phyloP scores from a whole-genome alignment of 1,140 invertebrate species.

The Drosophila paulistorum region DNA sequence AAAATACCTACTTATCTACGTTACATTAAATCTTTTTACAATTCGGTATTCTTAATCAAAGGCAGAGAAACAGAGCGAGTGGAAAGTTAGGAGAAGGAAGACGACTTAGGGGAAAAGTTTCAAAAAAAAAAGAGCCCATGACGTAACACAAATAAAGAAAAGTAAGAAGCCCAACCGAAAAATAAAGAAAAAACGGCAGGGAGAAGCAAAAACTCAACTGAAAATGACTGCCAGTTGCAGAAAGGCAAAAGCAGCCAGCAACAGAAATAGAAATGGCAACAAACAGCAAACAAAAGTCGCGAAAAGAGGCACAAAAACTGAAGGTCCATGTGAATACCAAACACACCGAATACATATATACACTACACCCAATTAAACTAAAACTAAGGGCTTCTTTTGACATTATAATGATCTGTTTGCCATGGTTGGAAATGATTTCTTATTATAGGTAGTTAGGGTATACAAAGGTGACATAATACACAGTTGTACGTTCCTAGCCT shows the following conservation, averaged over 20 bases:
- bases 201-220: conserved; percentile 32
- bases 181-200: too few relatives aligned
- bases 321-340: too few relatives aligned
- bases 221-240: conserved; percentile 46
- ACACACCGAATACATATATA: background rate
- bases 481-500: too few relatives aligned
- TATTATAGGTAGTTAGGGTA: background rate
- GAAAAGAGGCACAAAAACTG: background rate
- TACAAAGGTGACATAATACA: background rate
- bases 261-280: conserved; percentile 15
- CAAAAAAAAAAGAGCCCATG: conserved; percentile 2
- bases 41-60: background rate
- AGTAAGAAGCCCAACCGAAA: conserved; percentile 35
- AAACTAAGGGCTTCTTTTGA: too few relatives aligned
- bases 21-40: background rate
- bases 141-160: conserved; percentile 38
- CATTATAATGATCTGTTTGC: too few relatives aligned
- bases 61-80: too few relatives aligned
- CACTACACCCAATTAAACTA: too few relatives aligned
- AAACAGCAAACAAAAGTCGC: conserved; percentile 30
- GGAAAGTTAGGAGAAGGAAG: too few relatives aligned
- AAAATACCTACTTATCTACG: too few relatives aligned
- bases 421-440: too few relatives aligned
- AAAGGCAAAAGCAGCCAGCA: conserved; percentile 15
- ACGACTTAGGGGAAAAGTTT: too few relatives aligned